A percentile compares a stretch with the other conserved stretches of the same genome.
phyloP scores from a whole-genome alignment of 2,888 invertebrate genomes.

The Catocala sponsa region DNA sequence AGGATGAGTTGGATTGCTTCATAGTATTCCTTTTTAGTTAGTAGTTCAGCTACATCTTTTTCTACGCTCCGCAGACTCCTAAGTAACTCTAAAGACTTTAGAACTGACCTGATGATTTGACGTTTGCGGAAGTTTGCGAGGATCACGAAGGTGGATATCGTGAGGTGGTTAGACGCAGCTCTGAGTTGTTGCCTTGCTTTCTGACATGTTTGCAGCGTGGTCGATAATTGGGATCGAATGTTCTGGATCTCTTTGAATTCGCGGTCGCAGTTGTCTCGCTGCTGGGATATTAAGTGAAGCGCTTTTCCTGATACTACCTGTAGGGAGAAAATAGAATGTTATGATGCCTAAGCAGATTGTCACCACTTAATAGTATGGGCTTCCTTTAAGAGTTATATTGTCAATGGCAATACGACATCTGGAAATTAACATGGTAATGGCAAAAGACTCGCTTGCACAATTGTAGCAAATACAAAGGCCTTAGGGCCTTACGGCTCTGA shows the following conservation, averaged over 20 bases:
- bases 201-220: conserved; percentile 91
- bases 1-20: conserved; percentile 96
- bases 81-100: conserved; percentile 90
- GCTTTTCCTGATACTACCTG: conserved; percentile 97
- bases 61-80: conserved; percentile 92
- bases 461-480: no score
- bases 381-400: no score
- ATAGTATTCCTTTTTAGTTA: conserved; percentile 95
- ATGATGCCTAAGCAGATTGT: not conserved
- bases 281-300: conserved; percentile 96
- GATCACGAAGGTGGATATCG: conserved; percentile 95
- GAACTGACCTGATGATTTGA: conserved; percentile 93
- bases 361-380: no score
- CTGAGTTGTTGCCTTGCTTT: conserved; percentile 92
- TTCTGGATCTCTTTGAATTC: conserved; percentile 94
- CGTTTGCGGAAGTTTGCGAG: conserved; percentile 96
- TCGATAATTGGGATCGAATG: conserved; percentile 91
- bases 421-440: no score
- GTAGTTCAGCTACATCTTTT: conserved; percentile 93
- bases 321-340: conserved; percentile 9
- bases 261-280: conserved; percentile 94
- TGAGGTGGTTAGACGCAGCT: conserved; percentile 93
- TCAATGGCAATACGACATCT: no score
- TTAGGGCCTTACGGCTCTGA: no score
- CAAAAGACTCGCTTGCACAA: no score